A percentile compares a stretch with the other conserved stretches of the same genome.
phyloP scores from a whole-genome alignment of 2,113 vertebrate genomes.

The Chionis minor region DNA sequence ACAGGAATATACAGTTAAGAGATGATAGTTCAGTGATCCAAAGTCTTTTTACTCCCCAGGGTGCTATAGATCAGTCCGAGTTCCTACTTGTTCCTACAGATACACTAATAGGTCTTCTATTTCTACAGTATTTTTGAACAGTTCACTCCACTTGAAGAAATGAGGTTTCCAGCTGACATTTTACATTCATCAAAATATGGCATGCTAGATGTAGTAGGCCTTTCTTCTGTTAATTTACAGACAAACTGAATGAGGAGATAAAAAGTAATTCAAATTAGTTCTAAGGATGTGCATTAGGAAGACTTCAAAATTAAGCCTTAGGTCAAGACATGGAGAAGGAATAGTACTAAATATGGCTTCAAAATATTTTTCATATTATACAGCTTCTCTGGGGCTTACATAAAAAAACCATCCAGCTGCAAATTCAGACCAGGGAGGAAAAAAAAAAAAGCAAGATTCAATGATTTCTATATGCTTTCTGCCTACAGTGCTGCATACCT shows the following conservation, averaged over 20 bases:
- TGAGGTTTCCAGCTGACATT: not conserved
- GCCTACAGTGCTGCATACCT: not conserved
- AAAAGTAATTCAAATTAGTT: not conserved
- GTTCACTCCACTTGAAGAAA: not conserved
- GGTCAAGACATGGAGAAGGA: not conserved
- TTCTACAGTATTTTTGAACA: not conserved
- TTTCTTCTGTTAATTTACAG: slow-evolving; percentile 13
- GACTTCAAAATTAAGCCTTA: not conserved
- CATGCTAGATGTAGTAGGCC: not conserved
- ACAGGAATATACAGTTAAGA: not conserved
- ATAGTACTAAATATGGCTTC: not conserved
- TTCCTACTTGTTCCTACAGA: not conserved
- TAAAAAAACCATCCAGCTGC: not conserved
- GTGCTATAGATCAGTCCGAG: not conserved
- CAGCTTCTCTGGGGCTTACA: not conserved
- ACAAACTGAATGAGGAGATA: not conserved
- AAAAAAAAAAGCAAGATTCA: not conserved
- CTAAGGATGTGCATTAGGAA: not conserved
- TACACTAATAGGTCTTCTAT: not conserved
- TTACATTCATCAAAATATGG: not conserved
- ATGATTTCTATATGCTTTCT: not conserved
- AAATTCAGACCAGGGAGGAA: not conserved
- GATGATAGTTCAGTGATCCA: not conserved
- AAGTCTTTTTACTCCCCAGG: not conserved
- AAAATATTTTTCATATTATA: not conserved